phyloP scores from a whole-genome alignment of 1,140 invertebrate species.

The Drosophila teissieri region DNA sequence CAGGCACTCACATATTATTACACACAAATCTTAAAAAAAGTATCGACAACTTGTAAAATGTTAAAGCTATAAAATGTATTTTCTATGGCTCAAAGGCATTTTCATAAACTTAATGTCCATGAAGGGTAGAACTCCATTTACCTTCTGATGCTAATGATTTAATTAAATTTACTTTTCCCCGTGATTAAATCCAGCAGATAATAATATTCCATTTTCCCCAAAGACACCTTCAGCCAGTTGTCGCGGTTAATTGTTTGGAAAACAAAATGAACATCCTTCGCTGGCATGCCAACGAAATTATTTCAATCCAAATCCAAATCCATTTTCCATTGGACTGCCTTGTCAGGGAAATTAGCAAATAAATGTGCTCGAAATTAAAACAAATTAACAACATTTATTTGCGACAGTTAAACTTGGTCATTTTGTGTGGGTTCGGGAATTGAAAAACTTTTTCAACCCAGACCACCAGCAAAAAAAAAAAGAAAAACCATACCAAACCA shows the following conservation, averaged over 20 bases:
- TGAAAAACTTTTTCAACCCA: slow-evolving; percentile 69
- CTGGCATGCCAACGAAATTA: slow-evolving; percentile 8
- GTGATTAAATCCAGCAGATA: not conserved
- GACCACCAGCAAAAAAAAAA: not conserved
- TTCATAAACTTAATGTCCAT: no score
- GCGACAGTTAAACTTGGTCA: slow-evolving; percentile 72
- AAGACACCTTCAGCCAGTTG: slow-evolving; percentile 10
- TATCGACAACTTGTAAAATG: not conserved
- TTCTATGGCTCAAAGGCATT: no score
- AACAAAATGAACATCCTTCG: slow-evolving; percentile 32
- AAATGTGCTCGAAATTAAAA: slow-evolving; percentile 72
- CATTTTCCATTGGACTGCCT: slow-evolving; percentile 39
- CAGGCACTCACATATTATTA: no score
- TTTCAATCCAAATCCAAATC: slow-evolving; percentile 45
- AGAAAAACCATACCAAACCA: slow-evolving; percentile 8
- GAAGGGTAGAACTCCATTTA: not conserved
- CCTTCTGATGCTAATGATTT: not conserved
- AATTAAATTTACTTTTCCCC: slow-evolving; percentile 11
- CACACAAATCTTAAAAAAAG: not conserved
- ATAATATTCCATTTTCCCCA: not conserved
- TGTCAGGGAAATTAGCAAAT: slow-evolving; percentile 60
- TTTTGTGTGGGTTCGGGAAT: slow-evolving; percentile 60
- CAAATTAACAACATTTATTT: slow-evolving; percentile 82
- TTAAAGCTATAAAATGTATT: no score
- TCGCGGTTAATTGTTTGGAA: slow-evolving; percentile 35